These are phyloP conservation scores for Silurus asotus DNA, from an alignment of 2,113 vertebrate species.

Conservation along the genomic window DNA sequence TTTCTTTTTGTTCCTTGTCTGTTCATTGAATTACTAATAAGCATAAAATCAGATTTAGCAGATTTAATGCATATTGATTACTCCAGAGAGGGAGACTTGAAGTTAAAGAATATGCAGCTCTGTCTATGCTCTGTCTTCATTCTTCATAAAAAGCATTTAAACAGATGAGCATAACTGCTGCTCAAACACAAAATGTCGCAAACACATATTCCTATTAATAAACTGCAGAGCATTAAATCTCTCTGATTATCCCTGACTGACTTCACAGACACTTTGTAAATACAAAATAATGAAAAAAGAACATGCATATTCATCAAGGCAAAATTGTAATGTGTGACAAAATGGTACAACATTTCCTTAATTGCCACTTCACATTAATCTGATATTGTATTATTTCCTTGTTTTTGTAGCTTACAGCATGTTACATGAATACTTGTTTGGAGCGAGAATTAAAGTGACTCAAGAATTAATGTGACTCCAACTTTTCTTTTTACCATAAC, in stretches of 20 bases:
- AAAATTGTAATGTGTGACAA: background rate
- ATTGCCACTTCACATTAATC: background rate
- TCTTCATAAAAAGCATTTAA: conserved; percentile 71
- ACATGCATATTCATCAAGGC: background rate
- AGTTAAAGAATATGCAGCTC: conserved; percentile 61
- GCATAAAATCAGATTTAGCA: conserved; percentile 66
- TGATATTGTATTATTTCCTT: background rate
- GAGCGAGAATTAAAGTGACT: background rate
- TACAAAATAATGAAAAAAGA: background rate
- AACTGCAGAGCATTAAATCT: background rate
- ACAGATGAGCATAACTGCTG: conserved; percentile 64
- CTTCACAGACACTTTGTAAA: background rate
- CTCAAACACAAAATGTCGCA: background rate
- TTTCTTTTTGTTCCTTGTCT: conserved; percentile 58
- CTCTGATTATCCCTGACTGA: background rate
- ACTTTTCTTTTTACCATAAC: background rate
- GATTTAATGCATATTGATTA: conserved; percentile 80
- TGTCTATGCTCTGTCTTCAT: conserved; percentile 72
- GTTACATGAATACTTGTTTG: background rate
- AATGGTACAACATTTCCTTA: conserved; percentile 14
- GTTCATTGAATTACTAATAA: conserved; percentile 68
- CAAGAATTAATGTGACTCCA: background rate
- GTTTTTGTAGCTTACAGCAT: background rate
- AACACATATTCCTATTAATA: conserved; percentile 16
- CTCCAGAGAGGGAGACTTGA: conserved; percentile 69